phyloP scores from a whole-genome alignment of 2,797 vertebrate species.

The Ciconia nigra region DNA sequence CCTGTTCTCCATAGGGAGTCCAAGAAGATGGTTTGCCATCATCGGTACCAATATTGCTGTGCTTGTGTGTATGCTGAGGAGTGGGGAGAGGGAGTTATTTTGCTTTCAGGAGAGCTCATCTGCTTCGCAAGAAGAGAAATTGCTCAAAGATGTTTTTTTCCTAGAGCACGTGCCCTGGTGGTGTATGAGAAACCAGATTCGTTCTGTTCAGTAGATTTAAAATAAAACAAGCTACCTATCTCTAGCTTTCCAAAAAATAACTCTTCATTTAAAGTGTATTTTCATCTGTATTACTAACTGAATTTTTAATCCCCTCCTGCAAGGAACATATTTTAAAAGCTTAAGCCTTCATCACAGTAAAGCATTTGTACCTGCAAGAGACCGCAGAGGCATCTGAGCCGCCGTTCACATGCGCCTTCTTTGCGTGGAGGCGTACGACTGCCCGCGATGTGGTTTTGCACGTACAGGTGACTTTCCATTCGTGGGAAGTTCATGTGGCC shows the following conservation, averaged over 20 bases:
- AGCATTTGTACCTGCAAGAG: background rate
- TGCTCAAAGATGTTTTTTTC: background rate
- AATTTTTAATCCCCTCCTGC: background rate
- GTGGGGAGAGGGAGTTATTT: background rate
- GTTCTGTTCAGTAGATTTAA: background rate
- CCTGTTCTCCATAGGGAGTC: background rate
- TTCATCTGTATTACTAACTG: background rate
- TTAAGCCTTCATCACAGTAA: background rate
- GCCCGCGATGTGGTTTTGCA: background rate
- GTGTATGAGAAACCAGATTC: background rate
- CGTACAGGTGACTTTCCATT: background rate
- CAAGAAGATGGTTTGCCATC: background rate
- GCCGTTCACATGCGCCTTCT: accelerated
- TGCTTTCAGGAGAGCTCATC: background rate
- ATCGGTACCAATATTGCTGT: background rate
- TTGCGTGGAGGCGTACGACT: too few relatives aligned
- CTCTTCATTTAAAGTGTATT: background rate
- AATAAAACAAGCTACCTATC: background rate
- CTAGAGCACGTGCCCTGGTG: background rate
- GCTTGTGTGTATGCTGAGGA: background rate
- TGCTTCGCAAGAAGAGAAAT: background rate
- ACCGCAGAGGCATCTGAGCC: background rate
- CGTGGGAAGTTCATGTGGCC: background rate
- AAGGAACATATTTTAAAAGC: background rate
- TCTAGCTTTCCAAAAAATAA: background rate